Conservation (phyloP, 2,113 vertebrate species). For the Indri indri region DNA sequence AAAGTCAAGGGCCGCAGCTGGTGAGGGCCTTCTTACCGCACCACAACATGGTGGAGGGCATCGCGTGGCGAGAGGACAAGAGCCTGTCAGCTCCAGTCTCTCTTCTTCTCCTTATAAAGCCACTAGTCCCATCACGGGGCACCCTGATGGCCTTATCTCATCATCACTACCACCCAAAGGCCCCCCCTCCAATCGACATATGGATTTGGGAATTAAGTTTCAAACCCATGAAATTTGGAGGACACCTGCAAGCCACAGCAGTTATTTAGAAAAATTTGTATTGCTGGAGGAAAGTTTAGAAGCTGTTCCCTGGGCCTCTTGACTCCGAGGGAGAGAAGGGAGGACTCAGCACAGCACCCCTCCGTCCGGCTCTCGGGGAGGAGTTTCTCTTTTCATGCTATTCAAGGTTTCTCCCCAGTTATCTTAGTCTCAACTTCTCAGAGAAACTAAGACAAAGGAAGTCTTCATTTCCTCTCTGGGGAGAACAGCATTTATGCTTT, state of each 20-base stretch:
- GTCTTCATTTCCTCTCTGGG: neutral
- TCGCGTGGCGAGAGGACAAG: neutral
- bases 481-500: neutral
- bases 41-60: neutral
- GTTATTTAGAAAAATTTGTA: neutral
- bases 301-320: neutral
- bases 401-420: neutral
- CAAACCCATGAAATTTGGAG: neutral
- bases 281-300: neutral
- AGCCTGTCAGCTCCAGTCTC: neutral
- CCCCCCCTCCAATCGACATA: neutral
- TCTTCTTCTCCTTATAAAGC: neutral
- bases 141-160: neutral
- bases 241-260: neutral
- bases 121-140: neutral
- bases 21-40: neutral
- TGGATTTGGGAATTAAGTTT: neutral
- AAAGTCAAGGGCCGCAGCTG: neutral
- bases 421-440: neutral
- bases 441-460: neutral
- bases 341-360: fast-evolving
- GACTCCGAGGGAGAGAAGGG: neutral
- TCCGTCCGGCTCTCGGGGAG: neutral
- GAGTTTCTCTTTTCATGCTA: neutral
- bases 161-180: neutral